Evolutionary conservation across 2,888 invertebrate species (phyloP).

Genomic region (Acrobasis repandana): DNA sequence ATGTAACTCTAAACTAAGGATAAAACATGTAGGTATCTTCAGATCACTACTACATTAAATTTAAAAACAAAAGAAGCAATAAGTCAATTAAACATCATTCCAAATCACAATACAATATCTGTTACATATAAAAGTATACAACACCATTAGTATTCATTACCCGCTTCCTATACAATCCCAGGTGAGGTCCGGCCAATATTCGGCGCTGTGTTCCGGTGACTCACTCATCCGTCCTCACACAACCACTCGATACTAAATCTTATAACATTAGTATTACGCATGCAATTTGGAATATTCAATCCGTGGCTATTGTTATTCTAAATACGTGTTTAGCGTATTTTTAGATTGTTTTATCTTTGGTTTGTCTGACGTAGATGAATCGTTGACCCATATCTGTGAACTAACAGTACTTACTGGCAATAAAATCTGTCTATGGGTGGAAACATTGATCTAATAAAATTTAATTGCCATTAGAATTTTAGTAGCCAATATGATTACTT

Average conservation of each 20-base stretch:
- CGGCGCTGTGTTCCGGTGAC: constrained; percentile 71
- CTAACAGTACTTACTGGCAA: constrained; percentile 18
- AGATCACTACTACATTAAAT: neutral
- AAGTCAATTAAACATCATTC: constrained; percentile 6
- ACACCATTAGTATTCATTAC: constrained; percentile 56
- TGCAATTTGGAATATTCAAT: constrained; percentile 27
- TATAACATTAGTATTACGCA: neutral
- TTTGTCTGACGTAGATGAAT: constrained; percentile 46
- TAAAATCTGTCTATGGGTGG: constrained; percentile 14
- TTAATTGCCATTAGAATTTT: neutral
- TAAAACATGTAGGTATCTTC: no score
- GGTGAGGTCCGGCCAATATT: constrained; percentile 62
- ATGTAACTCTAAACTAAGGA: no score
- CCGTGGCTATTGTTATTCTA: constrained; percentile 60
- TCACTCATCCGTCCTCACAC: constrained; percentile 53
- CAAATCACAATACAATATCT: constrained; percentile 16
- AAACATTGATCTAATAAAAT: constrained; percentile 17
- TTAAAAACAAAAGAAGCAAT: neutral
- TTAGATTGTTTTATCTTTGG: constrained; percentile 51
- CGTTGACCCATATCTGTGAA: constrained; percentile 55
- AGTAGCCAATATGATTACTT: neutral
- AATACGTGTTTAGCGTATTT: constrained; percentile 53
- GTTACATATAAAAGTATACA: constrained; percentile 27
- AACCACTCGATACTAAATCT: neutral
- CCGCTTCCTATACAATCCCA: constrained; percentile 49